phyloP scores from a whole-genome alignment of 2,888 invertebrate species.

The Campaea margaritaria region DNA sequence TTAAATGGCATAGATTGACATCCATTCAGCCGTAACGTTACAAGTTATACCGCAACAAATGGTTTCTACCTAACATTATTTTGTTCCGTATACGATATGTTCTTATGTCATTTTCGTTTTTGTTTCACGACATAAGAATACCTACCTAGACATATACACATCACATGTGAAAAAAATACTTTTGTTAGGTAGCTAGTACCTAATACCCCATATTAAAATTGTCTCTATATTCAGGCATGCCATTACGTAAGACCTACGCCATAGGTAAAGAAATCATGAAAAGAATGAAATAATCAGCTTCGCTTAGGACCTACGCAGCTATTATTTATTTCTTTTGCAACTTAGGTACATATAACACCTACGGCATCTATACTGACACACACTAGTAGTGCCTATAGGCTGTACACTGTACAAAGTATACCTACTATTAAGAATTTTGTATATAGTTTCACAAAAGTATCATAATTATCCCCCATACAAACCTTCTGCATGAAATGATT shows the following conservation, averaged over 20 bases:
- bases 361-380: no score
- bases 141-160: neutral
- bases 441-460: no score
- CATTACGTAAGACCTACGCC: neutral
- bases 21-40: neutral
- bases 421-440: no score
- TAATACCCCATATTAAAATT: neutral
- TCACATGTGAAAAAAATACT: neutral
- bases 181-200: neutral
- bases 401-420: no score
- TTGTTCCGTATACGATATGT: conserved; percentile 22
- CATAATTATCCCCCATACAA: no score
- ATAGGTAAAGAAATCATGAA: no score
- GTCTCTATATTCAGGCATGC: neutral
- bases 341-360: no score
- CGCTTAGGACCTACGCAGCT: no score
- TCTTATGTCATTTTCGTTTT: conserved; percentile 16
- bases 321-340: no score
- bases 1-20: conserved; percentile 6
- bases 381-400: no score
- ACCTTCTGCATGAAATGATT: no score
- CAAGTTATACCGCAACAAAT: conserved; percentile 9
- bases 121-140: conserved; percentile 7
- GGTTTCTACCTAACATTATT: conserved; percentile 2
- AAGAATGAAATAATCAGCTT: no score